Evolutionary conservation across 2,113 vertebrate species (phyloP).

Genomic region (Prietella phreatophila): DNA sequence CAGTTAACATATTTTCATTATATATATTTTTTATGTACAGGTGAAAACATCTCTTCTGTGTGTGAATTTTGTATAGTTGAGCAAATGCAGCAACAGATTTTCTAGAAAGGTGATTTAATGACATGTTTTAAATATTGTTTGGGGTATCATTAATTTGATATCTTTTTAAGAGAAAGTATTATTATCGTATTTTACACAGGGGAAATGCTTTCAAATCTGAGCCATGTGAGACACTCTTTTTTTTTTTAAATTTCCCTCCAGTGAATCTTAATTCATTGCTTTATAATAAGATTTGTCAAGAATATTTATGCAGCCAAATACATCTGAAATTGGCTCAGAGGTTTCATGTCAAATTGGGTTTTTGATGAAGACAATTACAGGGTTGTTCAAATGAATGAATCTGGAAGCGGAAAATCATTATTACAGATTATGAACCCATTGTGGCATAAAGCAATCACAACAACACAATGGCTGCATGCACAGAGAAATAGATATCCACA

Average conservation of each 20-base stretch:
- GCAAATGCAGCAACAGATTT: neutral
- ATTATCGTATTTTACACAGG: neutral
- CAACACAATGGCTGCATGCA: neutral
- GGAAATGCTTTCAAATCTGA: neutral
- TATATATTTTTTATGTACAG: neutral
- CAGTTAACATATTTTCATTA: neutral
- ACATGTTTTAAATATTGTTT: neutral
- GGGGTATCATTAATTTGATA: neutral
- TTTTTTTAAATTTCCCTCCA: slow-evolving; percentile 59
- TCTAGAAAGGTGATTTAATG: neutral
- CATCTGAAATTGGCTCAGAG: slow-evolving; percentile 48
- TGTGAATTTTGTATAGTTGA: neutral
- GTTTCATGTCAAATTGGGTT: slow-evolving; percentile 59
- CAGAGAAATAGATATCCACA: neutral
- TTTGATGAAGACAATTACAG: slow-evolving; percentile 59
- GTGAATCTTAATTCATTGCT: slow-evolving; percentile 64
- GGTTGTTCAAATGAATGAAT: slow-evolving; percentile 54
- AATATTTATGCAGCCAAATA: slow-evolving; percentile 48
- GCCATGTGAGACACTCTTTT: neutral
- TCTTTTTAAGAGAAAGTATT: neutral
- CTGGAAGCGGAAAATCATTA: slow-evolving; percentile 57
- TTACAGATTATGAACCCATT: slow-evolving; percentile 50
- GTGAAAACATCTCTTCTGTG: neutral
- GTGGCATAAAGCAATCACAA: neutral
- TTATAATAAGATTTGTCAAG: neutral